Evolutionary conservation across 2,888 invertebrate genomes (phyloP).

Genomic region (Amphimallon solstitiale): DNA sequence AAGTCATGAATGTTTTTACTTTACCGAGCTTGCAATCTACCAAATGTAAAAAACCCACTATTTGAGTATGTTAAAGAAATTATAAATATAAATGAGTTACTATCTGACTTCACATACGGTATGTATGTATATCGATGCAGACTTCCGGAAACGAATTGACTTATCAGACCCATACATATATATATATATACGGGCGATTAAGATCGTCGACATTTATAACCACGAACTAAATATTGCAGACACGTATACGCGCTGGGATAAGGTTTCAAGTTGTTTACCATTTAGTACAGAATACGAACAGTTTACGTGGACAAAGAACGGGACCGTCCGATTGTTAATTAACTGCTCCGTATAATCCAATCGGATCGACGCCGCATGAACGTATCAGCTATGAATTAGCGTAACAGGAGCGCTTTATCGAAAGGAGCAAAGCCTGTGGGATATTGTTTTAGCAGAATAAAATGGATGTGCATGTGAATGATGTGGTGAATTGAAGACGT

Average conservation of each 20-base stretch:
- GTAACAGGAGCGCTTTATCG: constrained; percentile 9
- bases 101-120: constrained; percentile 10
- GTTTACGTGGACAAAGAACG: neutral
- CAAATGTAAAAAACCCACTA: too few relatives aligned
- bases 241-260: constrained; percentile 1
- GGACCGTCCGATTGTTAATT: constrained; percentile 1
- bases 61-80: neutral
- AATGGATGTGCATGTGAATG: neutral
- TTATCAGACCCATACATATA: constrained; percentile 19
- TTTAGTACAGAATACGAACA: neutral
- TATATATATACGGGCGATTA: constrained; percentile 20
- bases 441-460: constrained; percentile 1
- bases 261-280: constrained; percentile 6
- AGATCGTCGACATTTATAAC: neutral
- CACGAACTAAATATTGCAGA: constrained; percentile 18
- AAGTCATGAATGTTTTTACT: neutral
- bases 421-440: constrained; percentile 11
- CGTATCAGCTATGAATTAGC: constrained; percentile 13
- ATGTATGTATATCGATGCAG: constrained; percentile 8
- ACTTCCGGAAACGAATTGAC: constrained; percentile 25
- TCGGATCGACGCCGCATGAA: constrained; percentile 5
- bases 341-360: neutral
- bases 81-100: constrained; percentile 3
- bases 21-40: too few relatives aligned
- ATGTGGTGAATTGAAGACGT: constrained; percentile 10